Conservation (phyloP, 30 jellyfish, hydroid and myxozoan species). For the Hydractinia echinata region DNA sequence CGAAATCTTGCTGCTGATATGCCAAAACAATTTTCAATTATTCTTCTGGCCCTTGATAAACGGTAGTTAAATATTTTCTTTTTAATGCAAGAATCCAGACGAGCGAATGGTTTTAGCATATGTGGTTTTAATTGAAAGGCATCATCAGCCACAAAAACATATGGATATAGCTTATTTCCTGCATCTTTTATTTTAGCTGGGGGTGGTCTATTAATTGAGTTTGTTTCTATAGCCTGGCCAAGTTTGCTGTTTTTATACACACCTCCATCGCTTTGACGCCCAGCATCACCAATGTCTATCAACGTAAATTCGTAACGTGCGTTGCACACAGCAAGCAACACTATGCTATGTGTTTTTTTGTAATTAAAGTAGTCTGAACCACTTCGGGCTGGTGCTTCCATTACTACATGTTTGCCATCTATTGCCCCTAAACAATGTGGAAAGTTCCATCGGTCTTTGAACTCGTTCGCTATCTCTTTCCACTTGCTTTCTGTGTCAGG, state of each 20-base stretch:
- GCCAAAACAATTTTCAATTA: too few relatives aligned
- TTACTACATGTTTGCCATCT: slow-evolving; percentile 38
- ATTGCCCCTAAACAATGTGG: slow-evolving; percentile 38
- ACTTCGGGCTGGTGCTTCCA: slow-evolving; percentile 22
- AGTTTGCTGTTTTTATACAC: slow-evolving; percentile 33
- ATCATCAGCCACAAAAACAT: slow-evolving; percentile 28
- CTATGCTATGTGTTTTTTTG: slow-evolving; percentile 35
- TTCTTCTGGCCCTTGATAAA: too few relatives aligned
- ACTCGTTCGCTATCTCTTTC: slow-evolving; percentile 14
- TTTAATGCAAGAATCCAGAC: too few relatives aligned
- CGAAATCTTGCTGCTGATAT: too few relatives aligned
- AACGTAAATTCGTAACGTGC: slow-evolving; percentile 25
- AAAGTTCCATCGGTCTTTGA: slow-evolving; percentile 34
- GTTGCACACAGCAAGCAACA: slow-evolving; percentile 35
- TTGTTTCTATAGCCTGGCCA: slow-evolving; percentile 32
- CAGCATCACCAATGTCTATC: slow-evolving; percentile 14
- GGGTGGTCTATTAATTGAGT: background rate
- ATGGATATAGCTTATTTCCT: slow-evolving; percentile 19
- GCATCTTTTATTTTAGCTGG: background rate
- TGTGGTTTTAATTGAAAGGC: too few relatives aligned
- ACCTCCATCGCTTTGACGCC: slow-evolving; percentile 54
- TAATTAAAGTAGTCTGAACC: slow-evolving; percentile 24
- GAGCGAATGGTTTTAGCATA: too few relatives aligned
- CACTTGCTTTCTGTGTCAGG: slow-evolving; percentile 6
- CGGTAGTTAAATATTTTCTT: too few relatives aligned